phyloP scores from a whole-genome alignment of 1,140 invertebrate genomes.

The Sweltsa coloradensis region DNA sequence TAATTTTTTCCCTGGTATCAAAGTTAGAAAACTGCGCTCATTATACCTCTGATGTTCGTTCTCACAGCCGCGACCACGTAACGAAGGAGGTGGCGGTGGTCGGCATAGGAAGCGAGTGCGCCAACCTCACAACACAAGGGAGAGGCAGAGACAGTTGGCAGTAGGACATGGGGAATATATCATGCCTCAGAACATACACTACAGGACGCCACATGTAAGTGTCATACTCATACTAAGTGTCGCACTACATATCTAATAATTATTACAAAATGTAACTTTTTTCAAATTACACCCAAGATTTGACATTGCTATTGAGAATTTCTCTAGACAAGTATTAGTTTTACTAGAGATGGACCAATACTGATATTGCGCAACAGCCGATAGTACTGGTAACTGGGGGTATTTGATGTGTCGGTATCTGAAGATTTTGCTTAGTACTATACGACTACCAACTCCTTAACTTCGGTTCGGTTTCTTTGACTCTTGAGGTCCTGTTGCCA shows the following conservation, averaged over 20 bases:
- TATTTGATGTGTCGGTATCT: no score
- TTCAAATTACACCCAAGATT: not conserved
- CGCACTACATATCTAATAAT: not conserved
- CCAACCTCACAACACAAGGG: constrained; percentile 74
- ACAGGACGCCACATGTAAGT: constrained; percentile 31
- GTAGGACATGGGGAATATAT: constrained; percentile 77
- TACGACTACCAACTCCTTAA: no score
- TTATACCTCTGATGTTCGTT: no score
- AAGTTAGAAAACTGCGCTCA: no score
- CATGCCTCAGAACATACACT: constrained; percentile 47
- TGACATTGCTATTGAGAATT: no score
- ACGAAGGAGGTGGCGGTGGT: constrained; percentile 40
- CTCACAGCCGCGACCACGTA: constrained; percentile 42
- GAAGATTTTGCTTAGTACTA: no score
- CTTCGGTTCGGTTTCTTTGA: no score
- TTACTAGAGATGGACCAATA: no score
- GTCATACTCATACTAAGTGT: not conserved
- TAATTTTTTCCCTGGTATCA: no score
- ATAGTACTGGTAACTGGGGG: no score
- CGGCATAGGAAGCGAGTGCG: constrained; percentile 70
- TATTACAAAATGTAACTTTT: not conserved
- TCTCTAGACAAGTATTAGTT: constrained; percentile 23
- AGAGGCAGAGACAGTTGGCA: constrained; percentile 68
- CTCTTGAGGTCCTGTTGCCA: no score
- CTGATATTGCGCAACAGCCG: no score